Evolutionary conservation across 2,113 vertebrate species (phyloP).

Genomic region (Butorides virescens): DNA sequence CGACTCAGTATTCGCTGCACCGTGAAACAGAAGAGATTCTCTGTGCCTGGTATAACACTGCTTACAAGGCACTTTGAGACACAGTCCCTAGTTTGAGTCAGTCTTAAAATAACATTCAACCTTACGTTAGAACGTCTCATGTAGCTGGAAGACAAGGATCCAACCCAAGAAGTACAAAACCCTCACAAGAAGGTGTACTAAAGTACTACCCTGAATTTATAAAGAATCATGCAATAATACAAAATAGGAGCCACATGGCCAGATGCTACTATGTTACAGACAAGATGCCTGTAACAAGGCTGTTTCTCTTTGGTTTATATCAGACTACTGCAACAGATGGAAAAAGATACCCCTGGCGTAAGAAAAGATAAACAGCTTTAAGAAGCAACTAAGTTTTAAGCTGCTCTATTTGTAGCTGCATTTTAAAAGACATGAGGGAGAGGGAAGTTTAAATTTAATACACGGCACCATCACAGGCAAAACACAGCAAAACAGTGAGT

Average conservation of each 20-base stretch:
- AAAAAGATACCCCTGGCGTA: not conserved
- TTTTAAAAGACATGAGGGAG: not conserved
- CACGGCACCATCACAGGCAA: not conserved
- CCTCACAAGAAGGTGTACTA: not conserved
- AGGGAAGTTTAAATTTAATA: not conserved
- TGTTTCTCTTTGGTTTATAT: not conserved
- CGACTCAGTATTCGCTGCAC: not conserved
- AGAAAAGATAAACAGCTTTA: constrained; percentile 22
- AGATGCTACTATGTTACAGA: not conserved
- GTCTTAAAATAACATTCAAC: not conserved
- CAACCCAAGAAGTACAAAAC: not conserved
- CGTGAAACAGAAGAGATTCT: not conserved
- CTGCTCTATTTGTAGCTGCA: not conserved
- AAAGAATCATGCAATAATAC: not conserved
- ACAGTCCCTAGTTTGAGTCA: not conserved
- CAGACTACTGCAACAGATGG: not conserved
- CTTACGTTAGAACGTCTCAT: not conserved
- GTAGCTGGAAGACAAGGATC: not conserved
- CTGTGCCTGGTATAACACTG: not conserved
- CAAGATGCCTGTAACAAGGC: not conserved
- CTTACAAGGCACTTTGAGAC: not conserved
- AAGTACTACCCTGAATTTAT: not conserved
- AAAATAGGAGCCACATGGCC: not conserved
- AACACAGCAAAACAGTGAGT: not conserved
- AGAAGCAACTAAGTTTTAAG: constrained; percentile 3